These are phyloP conservation scores for Crax fasciolata DNA, from an alignment of 2,797 vertebrate species.

Conservation along the genomic window DNA sequence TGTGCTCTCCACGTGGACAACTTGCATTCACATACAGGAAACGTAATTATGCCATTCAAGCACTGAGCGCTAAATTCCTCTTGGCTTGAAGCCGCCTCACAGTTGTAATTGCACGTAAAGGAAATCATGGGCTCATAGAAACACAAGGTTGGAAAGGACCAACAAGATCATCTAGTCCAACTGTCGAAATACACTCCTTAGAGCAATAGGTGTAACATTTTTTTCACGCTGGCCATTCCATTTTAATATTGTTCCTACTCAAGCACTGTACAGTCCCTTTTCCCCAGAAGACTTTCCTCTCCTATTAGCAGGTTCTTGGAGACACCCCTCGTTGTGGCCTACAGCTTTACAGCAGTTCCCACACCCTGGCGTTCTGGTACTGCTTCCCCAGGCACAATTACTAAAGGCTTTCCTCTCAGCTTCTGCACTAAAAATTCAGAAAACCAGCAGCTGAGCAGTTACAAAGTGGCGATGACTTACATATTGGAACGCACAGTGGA, in stretches of 20 bases:
- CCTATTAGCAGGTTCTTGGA: neutral
- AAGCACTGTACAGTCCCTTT: neutral
- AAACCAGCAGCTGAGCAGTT: neutral
- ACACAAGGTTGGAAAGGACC: too few species aligned
- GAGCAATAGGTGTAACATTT: accelerated
- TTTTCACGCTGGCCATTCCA: accelerated
- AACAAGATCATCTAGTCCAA: too few species aligned
- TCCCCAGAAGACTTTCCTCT: neutral
- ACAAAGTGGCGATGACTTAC: slow-evolving; percentile 16
- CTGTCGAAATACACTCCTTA: neutral
- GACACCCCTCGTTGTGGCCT: neutral
- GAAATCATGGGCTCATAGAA: too few species aligned
- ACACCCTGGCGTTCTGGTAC: too few species aligned
- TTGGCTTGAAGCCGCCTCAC: accelerated
- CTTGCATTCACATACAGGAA: neutral
- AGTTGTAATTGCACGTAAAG: neutral
- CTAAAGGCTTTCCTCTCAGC: neutral
- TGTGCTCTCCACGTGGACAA: accelerated
- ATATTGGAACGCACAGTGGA: neutral
- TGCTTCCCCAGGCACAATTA: neutral
- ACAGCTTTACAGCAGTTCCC: neutral
- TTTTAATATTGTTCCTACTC: accelerated
- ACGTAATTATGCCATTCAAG: neutral
- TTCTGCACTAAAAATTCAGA: neutral
- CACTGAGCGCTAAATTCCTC: neutral